These are phyloP conservation scores for Zoanthus sansibaricus DNA, from an alignment of 92 coral and sea anemone genomes.

Conservation along the genomic window DNA sequence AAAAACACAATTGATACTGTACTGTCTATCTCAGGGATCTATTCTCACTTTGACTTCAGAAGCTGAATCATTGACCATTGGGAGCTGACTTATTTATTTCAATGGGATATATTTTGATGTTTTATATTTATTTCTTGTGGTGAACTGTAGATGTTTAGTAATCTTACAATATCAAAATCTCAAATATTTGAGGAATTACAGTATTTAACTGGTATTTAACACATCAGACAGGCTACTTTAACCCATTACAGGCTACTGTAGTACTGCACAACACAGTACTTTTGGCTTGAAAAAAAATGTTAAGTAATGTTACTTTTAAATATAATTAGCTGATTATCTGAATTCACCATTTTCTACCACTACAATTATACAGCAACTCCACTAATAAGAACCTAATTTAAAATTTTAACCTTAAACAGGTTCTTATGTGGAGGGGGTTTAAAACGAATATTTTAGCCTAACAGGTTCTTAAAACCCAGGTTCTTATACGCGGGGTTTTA, in stretches of 20 bases:
- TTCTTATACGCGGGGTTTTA: no score
- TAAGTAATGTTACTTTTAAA: not conserved
- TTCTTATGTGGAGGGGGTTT: no score
- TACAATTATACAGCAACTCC: no score
- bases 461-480: no score
- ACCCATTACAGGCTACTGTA: not conserved
- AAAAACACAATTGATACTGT: constrained; percentile 8
- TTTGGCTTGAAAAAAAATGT: not conserved
- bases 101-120: constrained; percentile 9
- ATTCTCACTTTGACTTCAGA: not conserved
- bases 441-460: no score
- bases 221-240: not conserved
- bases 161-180: not conserved
- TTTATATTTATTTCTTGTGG: not conserved
- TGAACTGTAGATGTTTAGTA: not conserved
- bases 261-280: not conserved
- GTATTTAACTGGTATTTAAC: not conserved
- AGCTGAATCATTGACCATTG: constrained; percentile 14
- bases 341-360: no score
- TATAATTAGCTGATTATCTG: no score
- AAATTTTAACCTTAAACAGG: no score
- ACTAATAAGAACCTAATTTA: no score
- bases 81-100: constrained; percentile 13
- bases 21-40: constrained; percentile 3
- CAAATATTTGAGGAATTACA: not conserved